Evolutionary conservation across 1,140 invertebrate genomes (phyloP).

Genomic region (Lepidurus packardi): DNA sequence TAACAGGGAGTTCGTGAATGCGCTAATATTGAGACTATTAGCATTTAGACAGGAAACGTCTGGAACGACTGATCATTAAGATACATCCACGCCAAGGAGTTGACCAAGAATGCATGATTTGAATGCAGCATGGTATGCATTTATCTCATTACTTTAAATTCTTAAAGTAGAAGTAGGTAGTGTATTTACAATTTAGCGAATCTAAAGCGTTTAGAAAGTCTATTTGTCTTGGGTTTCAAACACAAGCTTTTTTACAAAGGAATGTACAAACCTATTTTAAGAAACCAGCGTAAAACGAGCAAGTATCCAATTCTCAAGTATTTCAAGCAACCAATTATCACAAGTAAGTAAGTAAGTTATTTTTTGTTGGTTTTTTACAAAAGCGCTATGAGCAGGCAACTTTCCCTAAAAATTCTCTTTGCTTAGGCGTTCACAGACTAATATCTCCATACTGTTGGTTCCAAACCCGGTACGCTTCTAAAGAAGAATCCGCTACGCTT

Average conservation of each 20-base stretch:
- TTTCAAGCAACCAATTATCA: constrained; percentile 11
- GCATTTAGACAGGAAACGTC: too few species aligned
- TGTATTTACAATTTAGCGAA: too few species aligned
- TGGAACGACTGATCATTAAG: too few species aligned
- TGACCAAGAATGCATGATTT: too few species aligned
- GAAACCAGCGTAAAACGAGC: not conserved
- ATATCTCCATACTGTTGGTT: constrained; percentile 87
- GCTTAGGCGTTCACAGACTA: constrained; percentile 50
- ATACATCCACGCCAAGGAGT: too few species aligned
- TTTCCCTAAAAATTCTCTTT: not conserved
- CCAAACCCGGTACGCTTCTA: constrained; percentile 86
- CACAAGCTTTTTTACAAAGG: not conserved
- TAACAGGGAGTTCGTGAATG: too few species aligned
- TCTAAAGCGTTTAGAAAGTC: too few species aligned
- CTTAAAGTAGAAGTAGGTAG: too few species aligned
- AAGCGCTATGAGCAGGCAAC: constrained; percentile 2
- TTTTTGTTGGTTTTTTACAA: not conserved
- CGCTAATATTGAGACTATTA: too few species aligned
- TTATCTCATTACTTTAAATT: too few species aligned
- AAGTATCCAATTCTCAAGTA: not conserved
- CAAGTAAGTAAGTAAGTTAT: not conserved
- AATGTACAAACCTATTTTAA: constrained; percentile 1
- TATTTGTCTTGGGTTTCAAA: not conserved
- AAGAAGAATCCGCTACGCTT: constrained; percentile 78
- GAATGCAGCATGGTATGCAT: too few species aligned